Evolutionary conservation across 2,797 vertebrate species (phyloP), one percentile per base, ranked within the genome.

Genomic region (Amblyraja radiata): DNA sequence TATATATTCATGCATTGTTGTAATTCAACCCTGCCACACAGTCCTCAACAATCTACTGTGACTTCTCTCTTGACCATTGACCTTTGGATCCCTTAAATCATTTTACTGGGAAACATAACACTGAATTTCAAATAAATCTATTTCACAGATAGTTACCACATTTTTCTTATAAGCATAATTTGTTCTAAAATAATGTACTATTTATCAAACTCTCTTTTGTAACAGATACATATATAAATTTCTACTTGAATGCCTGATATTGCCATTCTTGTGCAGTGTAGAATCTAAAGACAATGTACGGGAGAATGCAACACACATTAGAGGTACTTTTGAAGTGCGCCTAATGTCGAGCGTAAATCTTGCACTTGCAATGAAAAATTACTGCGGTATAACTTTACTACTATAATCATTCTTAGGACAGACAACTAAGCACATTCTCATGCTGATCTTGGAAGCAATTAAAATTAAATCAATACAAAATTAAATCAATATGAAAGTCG

Each of bases 391-490:
- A 92, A 76, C 90, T 92, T 92, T 21, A 92, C 90, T 76, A 54
- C 23, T 76, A 14, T 76, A 92, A 92, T 92, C 39, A 76, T 74
- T 92, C 90, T 92, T 92, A 16, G 90, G 73, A 32, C 90, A 92
- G 90, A 92, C 71, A 76, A 88, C 90, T 76, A 58, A 92, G 71
- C 73, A 76, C 46, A 54, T 92, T 92, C 39, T 92, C 71, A 92
- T 10, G 16, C 90, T 76, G 71, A 92, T 92, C 90, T 76, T 39
- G 71, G 54, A 92, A 92, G 71, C 90, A 92, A 92, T 92, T 92
- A 92, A 76, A 92, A 92, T 92, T 76, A 76, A 92, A 92, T 92
- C 90, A 92, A 92, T 92, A 54, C 46, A 92, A 76, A 92, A 92
- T 92, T 76, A 76, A 92, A 92, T 92, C 90, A 92, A 92, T 92